Base-by-base conservation (phyloP, 1,140 invertebrate species). In the Meteorus sp. region DNA sequence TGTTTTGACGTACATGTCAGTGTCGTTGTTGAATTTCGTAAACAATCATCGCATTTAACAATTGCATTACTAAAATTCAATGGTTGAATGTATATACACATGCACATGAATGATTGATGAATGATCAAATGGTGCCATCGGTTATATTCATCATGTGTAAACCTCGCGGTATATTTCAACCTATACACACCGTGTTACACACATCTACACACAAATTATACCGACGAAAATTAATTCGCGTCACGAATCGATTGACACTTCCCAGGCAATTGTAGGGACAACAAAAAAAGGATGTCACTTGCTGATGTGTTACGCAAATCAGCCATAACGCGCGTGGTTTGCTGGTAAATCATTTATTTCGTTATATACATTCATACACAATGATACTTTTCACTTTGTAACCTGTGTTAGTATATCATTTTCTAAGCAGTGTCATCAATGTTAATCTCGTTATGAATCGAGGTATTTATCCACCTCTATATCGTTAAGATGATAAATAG, bases 31-130 rank as follows among this genome's bases (percentile, higher is more conserved):
- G 47, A 44, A n/a, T 56, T 56, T 56, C 54, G 54, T 56, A 56
- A 56, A 45, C 54, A 35, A 44, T 56, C 43, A 56, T 31, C 33
- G 35, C 43, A 35, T 37, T 27, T 41, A 44, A 27, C 25, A 8
- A 47, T 17, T 47, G 54, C 54, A 43, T 56, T 41, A 56, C 43
- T 44, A 29, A 55, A 55, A 55, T 44, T 44, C 37, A 55, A 55
- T 44, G 25, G 39, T 9, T 54, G 41, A 44, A n/a, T 15, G 17
- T 15, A 39, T n/a, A 39, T 39, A 43, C 15, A 7, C 6, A 33
- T 39, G 11, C 35, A 15, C 8, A 39, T n/a, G 35, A n/a, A 4
- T 39, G 29, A 33, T 33, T 33, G 29, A 33, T n/a, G 19, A 17
- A 39, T 35, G 23, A 56, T 56, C 43, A 29, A 47, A 45, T 31